Evolutionary conservation across 2,113 vertebrate genomes (phyloP).

Genomic region (Axis porcinus): DNA sequence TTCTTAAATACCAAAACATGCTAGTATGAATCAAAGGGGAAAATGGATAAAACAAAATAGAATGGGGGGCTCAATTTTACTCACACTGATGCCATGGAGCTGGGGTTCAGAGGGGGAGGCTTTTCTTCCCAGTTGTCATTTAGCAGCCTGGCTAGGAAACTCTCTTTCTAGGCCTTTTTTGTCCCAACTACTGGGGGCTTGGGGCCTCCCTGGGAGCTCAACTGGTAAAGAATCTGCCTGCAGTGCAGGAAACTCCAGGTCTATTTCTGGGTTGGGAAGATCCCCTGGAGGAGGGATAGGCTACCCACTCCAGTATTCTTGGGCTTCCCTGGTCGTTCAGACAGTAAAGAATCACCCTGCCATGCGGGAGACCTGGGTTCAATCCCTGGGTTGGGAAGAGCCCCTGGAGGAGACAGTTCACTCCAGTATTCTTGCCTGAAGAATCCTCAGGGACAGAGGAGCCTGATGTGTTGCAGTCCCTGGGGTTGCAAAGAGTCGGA

Average conservation of each 20-base stretch:
- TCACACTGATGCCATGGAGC: too few species aligned
- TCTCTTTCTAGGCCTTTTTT: background rate
- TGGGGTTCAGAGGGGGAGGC: background rate
- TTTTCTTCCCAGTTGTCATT: background rate
- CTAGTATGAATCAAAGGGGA: background rate
- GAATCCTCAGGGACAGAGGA: background rate
- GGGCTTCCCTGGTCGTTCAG: background rate
- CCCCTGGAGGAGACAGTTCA: background rate
- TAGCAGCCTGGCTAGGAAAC: background rate
- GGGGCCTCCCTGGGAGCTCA: background rate
- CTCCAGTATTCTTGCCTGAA: background rate
- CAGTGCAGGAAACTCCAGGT: background rate
- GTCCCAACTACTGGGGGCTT: background rate
- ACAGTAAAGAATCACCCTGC: background rate
- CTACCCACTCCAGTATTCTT: background rate
- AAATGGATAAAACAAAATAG: background rate
- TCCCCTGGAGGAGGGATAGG: background rate
- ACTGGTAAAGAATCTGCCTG: background rate
- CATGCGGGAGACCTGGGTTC: rapidly evolving
- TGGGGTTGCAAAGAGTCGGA: background rate
- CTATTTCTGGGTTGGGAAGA: background rate
- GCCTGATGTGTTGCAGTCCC: background rate
- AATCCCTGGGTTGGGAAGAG: background rate
- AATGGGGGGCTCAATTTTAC: background rate
- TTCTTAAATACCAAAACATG: background rate